Evolutionary conservation across 1,140 invertebrate genomes (phyloP).

Genomic region (Lepidurus arcticus): DNA sequence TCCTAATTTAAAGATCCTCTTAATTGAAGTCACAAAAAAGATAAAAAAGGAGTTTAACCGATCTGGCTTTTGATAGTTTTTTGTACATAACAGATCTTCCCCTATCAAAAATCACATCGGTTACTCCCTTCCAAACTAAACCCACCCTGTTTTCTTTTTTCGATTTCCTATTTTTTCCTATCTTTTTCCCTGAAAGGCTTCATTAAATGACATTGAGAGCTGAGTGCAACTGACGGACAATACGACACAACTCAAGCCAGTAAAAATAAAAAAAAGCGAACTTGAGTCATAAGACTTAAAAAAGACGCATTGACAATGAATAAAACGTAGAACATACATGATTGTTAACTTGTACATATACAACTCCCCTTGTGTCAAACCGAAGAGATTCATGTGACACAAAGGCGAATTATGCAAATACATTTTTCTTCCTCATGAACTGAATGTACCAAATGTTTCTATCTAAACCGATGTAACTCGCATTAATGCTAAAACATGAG

Average conservation of each 20-base stretch:
- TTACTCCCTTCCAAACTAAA: background rate
- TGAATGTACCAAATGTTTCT: background rate
- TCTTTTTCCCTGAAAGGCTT: too few relatives aligned
- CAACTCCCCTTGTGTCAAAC: background rate
- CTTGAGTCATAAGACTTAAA: background rate
- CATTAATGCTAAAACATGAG: background rate
- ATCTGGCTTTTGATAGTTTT: conserved; percentile 2
- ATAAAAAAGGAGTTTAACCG: background rate
- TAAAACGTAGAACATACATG: background rate
- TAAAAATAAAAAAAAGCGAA: background rate
- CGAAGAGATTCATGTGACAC: conserved; percentile 9
- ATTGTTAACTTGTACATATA: conserved; percentile 5
- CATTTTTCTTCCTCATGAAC: background rate
- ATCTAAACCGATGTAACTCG: background rate
- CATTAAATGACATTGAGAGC: background rate
- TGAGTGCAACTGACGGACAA: background rate
- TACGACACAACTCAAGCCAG: conserved; percentile 7
- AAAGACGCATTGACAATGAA: background rate
- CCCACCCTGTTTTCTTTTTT: background rate
- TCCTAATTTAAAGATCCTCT: too few relatives aligned
- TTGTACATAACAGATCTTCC: conserved; percentile 19
- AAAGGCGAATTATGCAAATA: conserved; percentile 16
- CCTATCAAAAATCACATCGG: conserved; percentile 7
- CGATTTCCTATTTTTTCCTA: background rate
- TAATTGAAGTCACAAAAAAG: too few relatives aligned